phyloP scores from a whole-genome alignment of 2,797 vertebrate genomes.

The Chrosomus eos region DNA sequence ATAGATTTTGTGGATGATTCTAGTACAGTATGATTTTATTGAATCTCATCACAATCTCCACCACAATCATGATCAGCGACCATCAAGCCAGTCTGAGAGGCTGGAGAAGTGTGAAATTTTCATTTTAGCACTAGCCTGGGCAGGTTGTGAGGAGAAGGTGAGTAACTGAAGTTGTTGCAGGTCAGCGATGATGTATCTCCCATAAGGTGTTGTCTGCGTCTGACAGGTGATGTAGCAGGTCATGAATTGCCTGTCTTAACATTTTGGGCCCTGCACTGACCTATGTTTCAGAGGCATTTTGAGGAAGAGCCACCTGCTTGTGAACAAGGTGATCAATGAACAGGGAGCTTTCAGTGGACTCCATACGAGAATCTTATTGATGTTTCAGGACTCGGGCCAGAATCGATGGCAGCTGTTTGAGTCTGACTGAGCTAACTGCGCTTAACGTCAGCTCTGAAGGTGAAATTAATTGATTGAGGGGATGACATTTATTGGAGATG shows the following conservation, averaged over 20 bases:
- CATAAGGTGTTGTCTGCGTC: conserved; percentile 69
- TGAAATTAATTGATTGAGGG: conserved; percentile 89
- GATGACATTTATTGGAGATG: conserved; percentile 81
- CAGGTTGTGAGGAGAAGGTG: conserved; percentile 41
- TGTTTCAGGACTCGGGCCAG: conserved; percentile 85
- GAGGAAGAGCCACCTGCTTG: conserved; percentile 82
- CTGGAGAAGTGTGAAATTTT: conserved; percentile 65
- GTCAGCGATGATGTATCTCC: conserved; percentile 74
- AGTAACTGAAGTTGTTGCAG: conserved; percentile 62
- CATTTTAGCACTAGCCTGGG: conserved; percentile 60
- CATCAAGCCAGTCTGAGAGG: conserved; percentile 8
- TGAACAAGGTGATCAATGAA: conserved; percentile 90
- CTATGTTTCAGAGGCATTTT: conserved; percentile 76
- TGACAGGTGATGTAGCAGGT: conserved; percentile 76
- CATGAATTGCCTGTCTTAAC: conserved; percentile 71
- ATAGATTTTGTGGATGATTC: not conserved
- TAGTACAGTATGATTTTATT: not conserved
- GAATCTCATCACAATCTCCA: not conserved
- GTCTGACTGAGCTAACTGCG: conserved; percentile 78
- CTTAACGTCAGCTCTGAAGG: conserved; percentile 87
- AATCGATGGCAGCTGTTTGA: conserved; percentile 87
- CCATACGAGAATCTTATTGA: conserved; percentile 90
- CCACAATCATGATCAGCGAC: conserved; percentile 12
- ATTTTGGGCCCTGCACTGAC: conserved; percentile 72
- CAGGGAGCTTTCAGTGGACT: conserved; percentile 85